Percentiles rank a stretch among this genome's conserved stretches.
These are phyloP conservation scores for Myotis planiceps DNA, from an alignment of 2,797 vertebrate species.

Conservation along the genomic window DNA sequence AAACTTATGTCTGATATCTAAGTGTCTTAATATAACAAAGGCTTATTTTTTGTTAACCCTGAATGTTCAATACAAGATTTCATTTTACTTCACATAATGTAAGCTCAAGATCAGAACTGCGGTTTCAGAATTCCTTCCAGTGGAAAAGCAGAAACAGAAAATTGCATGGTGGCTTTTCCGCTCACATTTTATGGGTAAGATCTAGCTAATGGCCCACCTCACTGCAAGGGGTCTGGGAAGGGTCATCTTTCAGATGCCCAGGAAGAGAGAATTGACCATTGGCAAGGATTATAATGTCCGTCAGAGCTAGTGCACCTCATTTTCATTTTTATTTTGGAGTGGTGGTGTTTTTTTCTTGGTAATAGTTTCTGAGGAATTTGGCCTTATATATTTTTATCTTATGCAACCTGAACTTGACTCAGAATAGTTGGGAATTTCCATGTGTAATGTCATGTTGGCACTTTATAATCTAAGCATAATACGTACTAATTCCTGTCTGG, in stretches of 20 bases:
- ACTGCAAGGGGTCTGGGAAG: neutral
- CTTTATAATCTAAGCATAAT: slow-evolving; percentile 28
- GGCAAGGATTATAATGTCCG: neutral
- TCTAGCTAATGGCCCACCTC: neutral
- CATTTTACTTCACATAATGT: neutral
- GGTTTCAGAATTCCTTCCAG: neutral
- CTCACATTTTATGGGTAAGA: neutral
- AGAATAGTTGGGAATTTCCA: slow-evolving; percentile 7
- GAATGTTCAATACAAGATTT: neutral
- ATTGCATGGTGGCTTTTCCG: neutral
- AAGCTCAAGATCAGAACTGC: neutral
- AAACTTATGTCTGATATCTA: neutral
- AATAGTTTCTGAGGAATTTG: neutral
- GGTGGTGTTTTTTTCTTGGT: neutral
- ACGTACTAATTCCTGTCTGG: slow-evolving; percentile 12
- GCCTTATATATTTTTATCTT: neutral
- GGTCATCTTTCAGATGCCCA: too few species aligned
- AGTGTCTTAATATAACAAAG: neutral
- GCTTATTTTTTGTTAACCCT: neutral
- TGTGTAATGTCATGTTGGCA: neutral
- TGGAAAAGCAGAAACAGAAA: neutral
- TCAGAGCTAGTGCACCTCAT: neutral
- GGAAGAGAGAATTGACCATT: neutral
- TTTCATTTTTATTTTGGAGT: neutral
- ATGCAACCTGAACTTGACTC: neutral